Conservation (phyloP, 2,888 invertebrate genomes). For the Chrysomela aeneicollis region DNA sequence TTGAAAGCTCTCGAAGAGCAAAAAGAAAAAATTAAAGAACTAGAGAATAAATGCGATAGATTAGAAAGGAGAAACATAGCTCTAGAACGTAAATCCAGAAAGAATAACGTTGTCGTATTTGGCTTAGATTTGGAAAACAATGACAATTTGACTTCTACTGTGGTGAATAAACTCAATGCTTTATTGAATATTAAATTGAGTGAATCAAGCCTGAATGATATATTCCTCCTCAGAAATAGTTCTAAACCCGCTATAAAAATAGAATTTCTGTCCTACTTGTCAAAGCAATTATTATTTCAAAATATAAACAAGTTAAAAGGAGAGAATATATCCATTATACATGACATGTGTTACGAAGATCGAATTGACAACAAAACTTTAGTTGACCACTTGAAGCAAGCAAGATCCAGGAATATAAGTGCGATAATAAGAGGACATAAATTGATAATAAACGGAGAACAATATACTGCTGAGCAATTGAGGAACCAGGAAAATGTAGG, state of each 20-base stretch:
- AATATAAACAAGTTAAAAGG: too few relatives aligned
- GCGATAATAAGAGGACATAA: not conserved
- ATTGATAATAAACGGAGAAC: not conserved
- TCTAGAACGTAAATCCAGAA: not conserved
- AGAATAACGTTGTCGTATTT: not conserved
- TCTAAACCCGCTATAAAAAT: too few relatives aligned
- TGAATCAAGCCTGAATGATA: too few relatives aligned
- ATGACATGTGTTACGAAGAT: too few relatives aligned
- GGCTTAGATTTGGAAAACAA: not conserved
- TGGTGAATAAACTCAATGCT: not conserved
- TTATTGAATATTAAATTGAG: too few relatives aligned
- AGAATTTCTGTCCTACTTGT: too few relatives aligned
- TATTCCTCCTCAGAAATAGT: too few relatives aligned
- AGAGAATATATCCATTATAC: too few relatives aligned
- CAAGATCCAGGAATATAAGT: too few relatives aligned
- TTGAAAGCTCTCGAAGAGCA: not conserved
- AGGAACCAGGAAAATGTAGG: not conserved
- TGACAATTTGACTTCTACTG: not conserved
- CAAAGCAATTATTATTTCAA: too few relatives aligned
- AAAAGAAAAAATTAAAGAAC: not conserved
- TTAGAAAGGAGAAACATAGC: not conserved
- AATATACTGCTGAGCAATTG: not conserved
- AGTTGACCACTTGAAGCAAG: too few relatives aligned
- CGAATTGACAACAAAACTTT: too few relatives aligned
- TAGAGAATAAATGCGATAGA: not conserved